A percentile compares a stretch with the other conserved stretches of the same genome.
phyloP scores from a whole-genome alignment of 2,797 vertebrate species.

The Bucorvus abyssinicus region DNA sequence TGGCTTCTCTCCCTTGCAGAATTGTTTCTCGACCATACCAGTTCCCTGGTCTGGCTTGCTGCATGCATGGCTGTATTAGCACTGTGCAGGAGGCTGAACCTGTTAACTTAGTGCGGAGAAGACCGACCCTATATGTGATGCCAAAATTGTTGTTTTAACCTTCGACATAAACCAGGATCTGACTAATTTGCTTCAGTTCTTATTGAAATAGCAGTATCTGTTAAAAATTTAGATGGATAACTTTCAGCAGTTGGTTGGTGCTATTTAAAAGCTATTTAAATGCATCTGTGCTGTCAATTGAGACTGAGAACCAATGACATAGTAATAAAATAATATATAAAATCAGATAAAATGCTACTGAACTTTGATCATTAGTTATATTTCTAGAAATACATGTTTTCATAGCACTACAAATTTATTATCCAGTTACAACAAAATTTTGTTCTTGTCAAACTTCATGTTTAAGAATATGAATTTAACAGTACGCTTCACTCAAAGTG shows the following conservation, averaged over 20 bases:
- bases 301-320: background rate
- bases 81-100: background rate
- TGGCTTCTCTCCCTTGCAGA: background rate
- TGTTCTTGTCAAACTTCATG: background rate
- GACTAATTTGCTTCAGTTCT: background rate
- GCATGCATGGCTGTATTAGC: background rate
- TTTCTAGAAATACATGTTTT: background rate
- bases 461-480: background rate
- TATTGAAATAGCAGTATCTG: background rate
- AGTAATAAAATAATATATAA: background rate
- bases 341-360: background rate
- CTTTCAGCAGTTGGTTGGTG: background rate
- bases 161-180: background rate
- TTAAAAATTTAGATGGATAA: background rate
- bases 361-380: background rate
- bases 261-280: background rate
- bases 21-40: background rate
- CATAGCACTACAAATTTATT: background rate
- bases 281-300: background rate
- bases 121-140: background rate
- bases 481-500: background rate
- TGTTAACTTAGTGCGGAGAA: background rate
- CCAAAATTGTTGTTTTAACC: background rate
- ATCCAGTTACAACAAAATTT: background rate
- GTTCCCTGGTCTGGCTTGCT: background rate